Evolutionary conservation across 2,888 invertebrate species (phyloP).

Genomic region (Watsonalla cultraria): DNA sequence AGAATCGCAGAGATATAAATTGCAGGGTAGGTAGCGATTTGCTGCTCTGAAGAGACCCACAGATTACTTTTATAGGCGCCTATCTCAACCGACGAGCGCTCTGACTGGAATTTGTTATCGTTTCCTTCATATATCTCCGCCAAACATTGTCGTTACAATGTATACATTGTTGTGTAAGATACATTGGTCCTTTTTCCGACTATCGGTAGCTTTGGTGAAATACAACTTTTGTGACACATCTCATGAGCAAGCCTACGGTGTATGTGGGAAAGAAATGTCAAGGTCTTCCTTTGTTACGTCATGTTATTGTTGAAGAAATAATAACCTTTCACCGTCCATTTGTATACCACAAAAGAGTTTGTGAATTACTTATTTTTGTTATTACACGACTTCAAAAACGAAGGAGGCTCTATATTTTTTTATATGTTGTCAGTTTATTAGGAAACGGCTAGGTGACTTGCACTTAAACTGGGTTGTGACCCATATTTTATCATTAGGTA

Average conservation of each 20-base stretch:
- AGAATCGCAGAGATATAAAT: conserved; percentile 1
- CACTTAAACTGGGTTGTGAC: too few relatives aligned
- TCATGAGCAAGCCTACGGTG: not conserved
- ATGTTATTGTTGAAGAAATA: not conserved
- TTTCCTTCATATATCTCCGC: conserved; percentile 4
- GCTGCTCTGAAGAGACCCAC: conserved; percentile 11
- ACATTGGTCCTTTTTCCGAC: not conserved
- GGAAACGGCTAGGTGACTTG: too few relatives aligned
- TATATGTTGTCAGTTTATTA: too few relatives aligned
- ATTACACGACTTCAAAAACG: too few relatives aligned
- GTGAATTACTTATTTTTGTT: not conserved
- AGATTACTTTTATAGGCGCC: conserved; percentile 29
- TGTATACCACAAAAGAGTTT: not conserved
- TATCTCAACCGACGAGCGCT: conserved; percentile 17
- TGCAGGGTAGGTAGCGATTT: conserved; percentile 7
- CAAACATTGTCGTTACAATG: conserved; percentile 12
- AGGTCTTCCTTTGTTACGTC: not conserved
- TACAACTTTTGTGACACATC: not conserved
- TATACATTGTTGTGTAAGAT: conserved; percentile 11
- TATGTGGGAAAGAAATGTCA: not conserved
- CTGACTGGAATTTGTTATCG: conserved; percentile 19
- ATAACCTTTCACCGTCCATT: not conserved
- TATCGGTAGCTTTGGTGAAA: not conserved
- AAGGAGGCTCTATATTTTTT: too few relatives aligned
- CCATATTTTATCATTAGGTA: too few relatives aligned